These are phyloP conservation scores for Albula goreensis DNA, from an alignment of 2,113 vertebrate genomes.

Conservation along the genomic window DNA sequence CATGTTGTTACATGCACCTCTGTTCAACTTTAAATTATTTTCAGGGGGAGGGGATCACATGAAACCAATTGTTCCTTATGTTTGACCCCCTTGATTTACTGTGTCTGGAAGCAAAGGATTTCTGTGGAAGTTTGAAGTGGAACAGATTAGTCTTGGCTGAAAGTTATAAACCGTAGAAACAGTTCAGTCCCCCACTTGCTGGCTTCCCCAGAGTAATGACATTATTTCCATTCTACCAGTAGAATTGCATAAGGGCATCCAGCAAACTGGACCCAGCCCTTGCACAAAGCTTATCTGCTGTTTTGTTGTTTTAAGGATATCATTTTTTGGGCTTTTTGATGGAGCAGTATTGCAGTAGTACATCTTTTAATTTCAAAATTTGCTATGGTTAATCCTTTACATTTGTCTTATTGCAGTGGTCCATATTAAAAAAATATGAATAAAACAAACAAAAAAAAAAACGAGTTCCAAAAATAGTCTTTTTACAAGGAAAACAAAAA, in stretches of 20 bases:
- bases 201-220: not conserved
- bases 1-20: not conserved
- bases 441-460: too few relatives aligned
- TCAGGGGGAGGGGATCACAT: not conserved
- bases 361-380: constrained; percentile 26
- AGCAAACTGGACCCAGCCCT: not conserved
- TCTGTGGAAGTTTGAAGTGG: not conserved
- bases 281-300: not conserved
- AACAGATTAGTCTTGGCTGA: not conserved
- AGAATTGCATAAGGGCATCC: not conserved
- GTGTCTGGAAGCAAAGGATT: not conserved
- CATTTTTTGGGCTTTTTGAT: not conserved
- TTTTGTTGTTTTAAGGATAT: not conserved
- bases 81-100: not conserved
- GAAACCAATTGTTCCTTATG: not conserved
- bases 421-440: too few relatives aligned
- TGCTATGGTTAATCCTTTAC: too few relatives aligned
- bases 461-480: too few relatives aligned
- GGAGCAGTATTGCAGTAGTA: not conserved
- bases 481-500: too few relatives aligned
- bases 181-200: not conserved
- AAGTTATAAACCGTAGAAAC: not conserved
- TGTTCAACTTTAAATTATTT: not conserved
- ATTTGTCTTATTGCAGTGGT: too few relatives aligned
- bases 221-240: not conserved